Percentiles rank a stretch among this genome's conserved stretches.
Conservation (phyloP, 2,888 invertebrate genomes). For the Philonicus albiceps region DNA sequence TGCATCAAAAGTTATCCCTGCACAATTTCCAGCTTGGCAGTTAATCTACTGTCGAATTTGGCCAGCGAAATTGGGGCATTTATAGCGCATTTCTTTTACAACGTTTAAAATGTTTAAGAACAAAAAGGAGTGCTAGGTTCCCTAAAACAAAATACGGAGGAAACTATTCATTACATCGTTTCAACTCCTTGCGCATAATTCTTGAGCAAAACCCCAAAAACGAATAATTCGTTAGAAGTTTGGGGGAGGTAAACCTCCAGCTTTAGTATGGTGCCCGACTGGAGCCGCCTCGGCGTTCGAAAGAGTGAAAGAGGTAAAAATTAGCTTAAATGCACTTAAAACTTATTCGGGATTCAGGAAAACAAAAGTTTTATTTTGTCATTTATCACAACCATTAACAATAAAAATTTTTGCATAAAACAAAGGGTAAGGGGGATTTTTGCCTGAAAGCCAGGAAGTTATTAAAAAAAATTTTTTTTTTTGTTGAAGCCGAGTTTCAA, state of each 20-base stretch:
- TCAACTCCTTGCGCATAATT: not conserved
- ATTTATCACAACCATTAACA: conserved; percentile 37
- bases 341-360: not conserved
- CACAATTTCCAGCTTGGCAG: not conserved
- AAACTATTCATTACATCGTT: not conserved
- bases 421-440: not conserved
- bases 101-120: not conserved
- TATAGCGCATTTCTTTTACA: not conserved
- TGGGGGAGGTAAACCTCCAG: not conserved
- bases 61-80: not conserved
- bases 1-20: not conserved
- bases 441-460: conserved; percentile 11
- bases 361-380: conserved; percentile 22
- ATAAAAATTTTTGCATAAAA: conserved; percentile 23
- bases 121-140: not conserved
- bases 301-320: not conserved
- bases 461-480: conserved; percentile 12
- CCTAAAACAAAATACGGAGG: not conserved
- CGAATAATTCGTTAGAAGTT: not conserved
- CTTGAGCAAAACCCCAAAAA: not conserved
- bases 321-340: conserved; percentile 24
- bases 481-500: conserved; percentile 7
- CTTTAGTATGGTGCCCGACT: no score
- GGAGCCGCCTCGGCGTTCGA: not conserved
- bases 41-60: not conserved